phyloP scores from a whole-genome alignment of 1,140 invertebrate species.

The Bemisia tabaci region DNA sequence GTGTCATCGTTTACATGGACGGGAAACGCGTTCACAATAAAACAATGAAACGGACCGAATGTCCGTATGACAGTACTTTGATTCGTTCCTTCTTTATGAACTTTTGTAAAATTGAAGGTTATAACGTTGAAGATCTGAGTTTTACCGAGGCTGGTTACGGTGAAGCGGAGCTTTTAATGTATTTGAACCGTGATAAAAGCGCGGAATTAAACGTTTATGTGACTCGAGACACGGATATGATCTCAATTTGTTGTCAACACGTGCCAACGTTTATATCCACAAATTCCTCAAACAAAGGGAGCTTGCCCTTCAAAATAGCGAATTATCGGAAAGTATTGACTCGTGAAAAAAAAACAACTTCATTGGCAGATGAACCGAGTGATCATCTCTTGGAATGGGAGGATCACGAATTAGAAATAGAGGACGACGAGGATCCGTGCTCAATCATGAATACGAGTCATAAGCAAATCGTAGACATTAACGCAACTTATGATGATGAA shows the following conservation, averaged over 20 bases:
- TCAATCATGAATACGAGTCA: no score
- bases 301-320: no score
- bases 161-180: background rate
- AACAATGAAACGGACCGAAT: background rate
- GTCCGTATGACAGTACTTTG: background rate
- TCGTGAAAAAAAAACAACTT: background rate
- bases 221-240: background rate
- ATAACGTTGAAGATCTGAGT: background rate
- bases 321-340: no score
- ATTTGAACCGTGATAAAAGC: background rate
- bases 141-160: background rate
- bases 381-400: background rate
- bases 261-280: no score
- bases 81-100: background rate
- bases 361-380: background rate
- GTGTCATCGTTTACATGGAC: background rate
- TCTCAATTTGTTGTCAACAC: background rate
- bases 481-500: background rate
- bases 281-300: no score
- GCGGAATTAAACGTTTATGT: background rate
- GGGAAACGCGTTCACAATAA: background rate
- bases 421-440: background rate
- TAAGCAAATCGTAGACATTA: background rate
- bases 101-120: background rate
- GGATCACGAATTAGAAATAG: background rate